A percentile compares a stretch with the other conserved stretches of the same genome.
These are phyloP conservation scores for Chaenodraco wilsoni DNA, from an alignment of 2,797 vertebrate genomes.

Conservation along the genomic window DNA sequence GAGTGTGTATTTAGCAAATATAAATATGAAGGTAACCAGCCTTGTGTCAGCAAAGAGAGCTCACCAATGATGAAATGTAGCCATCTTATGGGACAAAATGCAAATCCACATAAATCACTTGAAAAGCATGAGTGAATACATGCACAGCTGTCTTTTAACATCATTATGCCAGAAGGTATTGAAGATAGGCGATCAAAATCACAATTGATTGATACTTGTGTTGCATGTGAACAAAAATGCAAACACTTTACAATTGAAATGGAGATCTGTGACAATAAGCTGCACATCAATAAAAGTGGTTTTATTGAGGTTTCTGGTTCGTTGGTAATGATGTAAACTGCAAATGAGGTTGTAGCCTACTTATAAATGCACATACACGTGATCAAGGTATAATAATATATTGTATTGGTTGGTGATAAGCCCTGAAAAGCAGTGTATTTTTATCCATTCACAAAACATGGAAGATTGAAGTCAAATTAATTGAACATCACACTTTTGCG, in stretches of 20 bases:
- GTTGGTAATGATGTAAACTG: background rate
- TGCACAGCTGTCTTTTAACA: conserved; percentile 10
- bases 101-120: conserved; percentile 31
- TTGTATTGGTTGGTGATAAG: background rate
- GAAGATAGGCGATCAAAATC: background rate
- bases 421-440: background rate
- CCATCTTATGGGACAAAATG: conserved; percentile 10
- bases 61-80: conserved; percentile 22
- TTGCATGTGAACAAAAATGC: conserved; percentile 46
- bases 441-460: background rate
- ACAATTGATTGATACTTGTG: conserved; percentile 3
- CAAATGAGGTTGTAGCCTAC: background rate
- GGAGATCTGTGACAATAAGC: conserved; percentile 15
- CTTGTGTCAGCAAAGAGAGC: conserved; percentile 6
- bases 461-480: background rate
- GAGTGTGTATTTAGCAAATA: conserved; percentile 18
- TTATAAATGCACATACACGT: background rate
- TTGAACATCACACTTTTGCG: too few relatives aligned
- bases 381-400: background rate
- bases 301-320: conserved; percentile 9
- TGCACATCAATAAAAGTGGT: conserved; percentile 55
- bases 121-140: conserved; percentile 16
- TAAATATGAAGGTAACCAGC: conserved; percentile 12
- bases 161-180: background rate
- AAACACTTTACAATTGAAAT: conserved; percentile 16